Percentiles rank a stretch among this genome's conserved stretches.
These are phyloP conservation scores for Cosmia trapezina DNA, from an alignment of 2,888 invertebrate species.

Conservation along the genomic window DNA sequence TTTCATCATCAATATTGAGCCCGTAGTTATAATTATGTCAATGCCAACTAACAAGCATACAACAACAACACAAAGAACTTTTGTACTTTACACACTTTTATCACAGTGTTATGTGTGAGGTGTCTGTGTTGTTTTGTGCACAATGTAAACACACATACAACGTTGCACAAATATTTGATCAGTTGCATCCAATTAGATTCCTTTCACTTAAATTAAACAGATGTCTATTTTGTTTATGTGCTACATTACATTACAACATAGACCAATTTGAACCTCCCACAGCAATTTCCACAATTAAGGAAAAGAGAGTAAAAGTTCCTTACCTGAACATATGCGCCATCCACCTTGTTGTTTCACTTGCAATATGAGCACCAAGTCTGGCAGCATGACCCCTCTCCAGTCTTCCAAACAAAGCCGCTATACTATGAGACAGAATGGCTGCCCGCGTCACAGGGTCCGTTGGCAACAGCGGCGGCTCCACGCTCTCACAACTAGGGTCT, in stretches of 20 bases:
- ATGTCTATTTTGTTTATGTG: neutral
- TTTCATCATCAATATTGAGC: constrained; percentile 28
- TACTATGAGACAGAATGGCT: constrained; percentile 95
- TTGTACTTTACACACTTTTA: constrained; percentile 6
- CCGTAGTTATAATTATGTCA: constrained; percentile 5
- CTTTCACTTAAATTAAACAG: constrained; percentile 6
- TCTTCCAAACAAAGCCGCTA: constrained; percentile 96
- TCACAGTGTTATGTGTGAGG: neutral
- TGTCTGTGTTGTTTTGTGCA: constrained; percentile 9
- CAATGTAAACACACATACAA: constrained; percentile 35
- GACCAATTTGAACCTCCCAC: neutral
- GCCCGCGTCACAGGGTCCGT: constrained; percentile 91
- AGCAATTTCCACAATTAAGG: neutral
- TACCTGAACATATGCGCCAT: constrained; percentile 96
- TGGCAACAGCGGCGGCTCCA: constrained; percentile 91
- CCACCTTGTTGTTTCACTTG: constrained; percentile 97
- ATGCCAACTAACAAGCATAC: constrained; percentile 3
- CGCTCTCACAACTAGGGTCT: constrained; percentile 91
- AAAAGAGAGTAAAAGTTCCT: constrained; percentile 52
- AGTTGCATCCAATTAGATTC: constrained; percentile 26
- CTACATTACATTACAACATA: neutral
- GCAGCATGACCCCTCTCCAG: constrained; percentile 95
- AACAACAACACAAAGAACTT: constrained; percentile 17
- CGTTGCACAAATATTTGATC: constrained; percentile 34
- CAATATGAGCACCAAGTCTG: constrained; percentile 94